Conservation (phyloP, 2,888 invertebrate species). For the Lasioglossum marginatum region DNA sequence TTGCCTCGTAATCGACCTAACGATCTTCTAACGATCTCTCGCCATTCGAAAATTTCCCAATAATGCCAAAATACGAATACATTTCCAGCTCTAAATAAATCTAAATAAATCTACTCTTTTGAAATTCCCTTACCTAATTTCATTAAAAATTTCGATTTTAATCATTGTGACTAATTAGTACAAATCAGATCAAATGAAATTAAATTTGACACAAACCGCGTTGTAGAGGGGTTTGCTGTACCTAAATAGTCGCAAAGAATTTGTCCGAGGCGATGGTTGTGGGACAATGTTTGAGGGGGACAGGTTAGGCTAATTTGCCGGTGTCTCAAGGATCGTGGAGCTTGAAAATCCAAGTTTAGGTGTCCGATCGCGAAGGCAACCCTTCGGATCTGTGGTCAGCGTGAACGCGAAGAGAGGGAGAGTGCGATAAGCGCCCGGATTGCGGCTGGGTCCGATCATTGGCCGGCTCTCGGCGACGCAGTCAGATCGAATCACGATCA, state of each 20-base stretch:
- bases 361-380: constrained; percentile 44
- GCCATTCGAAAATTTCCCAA: not conserved
- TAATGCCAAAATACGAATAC: not conserved
- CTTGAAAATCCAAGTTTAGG: constrained; percentile 37
- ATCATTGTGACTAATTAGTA: not conserved
- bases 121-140: not conserved
- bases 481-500: constrained; percentile 81
- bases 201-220: no score
- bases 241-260: not conserved
- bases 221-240: no score
- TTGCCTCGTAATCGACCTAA: constrained; percentile 3
- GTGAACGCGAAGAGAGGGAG: constrained; percentile 54
- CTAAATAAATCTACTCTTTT: not conserved
- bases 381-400: constrained; percentile 49
- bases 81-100: not conserved
- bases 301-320: not conserved
- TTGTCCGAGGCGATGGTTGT: not conserved
- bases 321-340: not conserved
- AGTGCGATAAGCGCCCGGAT: constrained; percentile 72
- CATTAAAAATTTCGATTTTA: not conserved
- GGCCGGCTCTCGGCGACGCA: constrained; percentile 74
- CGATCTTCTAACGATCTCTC: not conserved
- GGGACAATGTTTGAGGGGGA: not conserved
- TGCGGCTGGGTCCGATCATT: constrained; percentile 67
- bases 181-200: no score